Evolutionary conservation across 2,888 invertebrate species (phyloP).

Genomic region (Lissonota sp.): DNA sequence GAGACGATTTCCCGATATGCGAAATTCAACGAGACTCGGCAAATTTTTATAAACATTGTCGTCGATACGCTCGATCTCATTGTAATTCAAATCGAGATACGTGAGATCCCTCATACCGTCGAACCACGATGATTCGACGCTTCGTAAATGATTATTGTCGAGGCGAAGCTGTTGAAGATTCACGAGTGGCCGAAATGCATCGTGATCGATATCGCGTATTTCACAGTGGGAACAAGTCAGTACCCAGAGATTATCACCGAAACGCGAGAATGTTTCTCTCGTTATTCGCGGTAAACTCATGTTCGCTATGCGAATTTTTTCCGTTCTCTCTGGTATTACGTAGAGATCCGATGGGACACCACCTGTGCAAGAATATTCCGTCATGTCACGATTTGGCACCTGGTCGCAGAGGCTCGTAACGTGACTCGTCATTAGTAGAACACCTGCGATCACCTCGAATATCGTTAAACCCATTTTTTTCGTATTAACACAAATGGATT

Average conservation of each 20-base stretch:
- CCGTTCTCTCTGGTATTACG: constrained; percentile 69
- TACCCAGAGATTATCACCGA: constrained; percentile 75
- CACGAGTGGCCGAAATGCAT: constrained; percentile 73
- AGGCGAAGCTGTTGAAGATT: constrained; percentile 79
- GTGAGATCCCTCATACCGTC: constrained; percentile 73
- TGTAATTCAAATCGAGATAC: constrained; percentile 79
- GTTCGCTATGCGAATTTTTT: constrained; percentile 74
- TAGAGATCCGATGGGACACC: constrained; percentile 75
- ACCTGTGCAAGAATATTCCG: constrained; percentile 75
- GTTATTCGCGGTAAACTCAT: constrained; percentile 76
- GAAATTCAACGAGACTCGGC: constrained; percentile 76
- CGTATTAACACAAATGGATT: no score
- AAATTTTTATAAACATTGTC: constrained; percentile 74
- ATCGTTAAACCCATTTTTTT: constrained; percentile 66
- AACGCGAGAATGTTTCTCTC: constrained; percentile 73
- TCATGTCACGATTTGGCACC: constrained; percentile 74
- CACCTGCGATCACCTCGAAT: constrained; percentile 55
- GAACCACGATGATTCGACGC: constrained; percentile 77
- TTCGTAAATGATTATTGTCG: constrained; percentile 75
- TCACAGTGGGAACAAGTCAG: constrained; percentile 77
- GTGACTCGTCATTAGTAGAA: constrained; percentile 62
- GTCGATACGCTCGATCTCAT: constrained; percentile 76
- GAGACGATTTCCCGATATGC: constrained; percentile 80
- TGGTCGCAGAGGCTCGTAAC: constrained; percentile 71
- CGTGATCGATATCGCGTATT: constrained; percentile 76